A percentile compares a stretch with the other conserved stretches of the same genome.
These are phyloP conservation scores for Drosophila ohnishii DNA, from an alignment of 1,140 invertebrate species.

Conservation along the genomic window DNA sequence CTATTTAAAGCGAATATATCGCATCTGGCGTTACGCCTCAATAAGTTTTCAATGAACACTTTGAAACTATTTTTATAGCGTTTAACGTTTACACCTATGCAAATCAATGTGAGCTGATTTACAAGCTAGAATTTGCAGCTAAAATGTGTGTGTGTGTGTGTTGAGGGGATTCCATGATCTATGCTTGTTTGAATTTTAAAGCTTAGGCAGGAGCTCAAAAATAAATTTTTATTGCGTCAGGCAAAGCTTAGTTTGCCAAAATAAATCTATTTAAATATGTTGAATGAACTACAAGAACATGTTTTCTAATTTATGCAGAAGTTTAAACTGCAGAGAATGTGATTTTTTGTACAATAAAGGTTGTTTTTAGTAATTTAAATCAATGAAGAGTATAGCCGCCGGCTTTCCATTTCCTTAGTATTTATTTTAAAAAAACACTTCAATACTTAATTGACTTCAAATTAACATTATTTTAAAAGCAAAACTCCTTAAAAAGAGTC, in stretches of 20 bases:
- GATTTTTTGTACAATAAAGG: background rate
- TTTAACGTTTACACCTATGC: slow-evolving; percentile 63
- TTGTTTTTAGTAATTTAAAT: background rate
- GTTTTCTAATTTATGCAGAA: too few relatives aligned
- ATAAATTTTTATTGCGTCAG: background rate
- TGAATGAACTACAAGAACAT: background rate
- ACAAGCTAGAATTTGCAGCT: slow-evolving; percentile 2
- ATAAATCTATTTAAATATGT: background rate
- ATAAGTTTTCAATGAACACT: slow-evolving; percentile 80
- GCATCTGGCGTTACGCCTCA: slow-evolving; percentile 68
- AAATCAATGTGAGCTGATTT: slow-evolving; percentile 46
- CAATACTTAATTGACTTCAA: too few relatives aligned
- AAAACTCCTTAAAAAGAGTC: too few relatives aligned
- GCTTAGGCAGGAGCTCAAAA: background rate
- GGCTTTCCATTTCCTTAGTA: background rate
- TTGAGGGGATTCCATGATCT: slow-evolving; percentile 8
- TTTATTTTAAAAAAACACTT: background rate
- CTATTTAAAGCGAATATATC: slow-evolving; percentile 70
- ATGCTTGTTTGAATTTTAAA: background rate
- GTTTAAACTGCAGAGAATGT: background rate
- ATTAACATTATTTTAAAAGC: too few relatives aligned
- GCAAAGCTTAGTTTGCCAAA: background rate
- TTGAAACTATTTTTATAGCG: slow-evolving; percentile 78
- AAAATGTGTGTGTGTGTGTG: background rate
- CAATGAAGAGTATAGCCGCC: background rate